Conservation (phyloP, 2,797 vertebrate genomes). For the Gambelia wislizenii region DNA sequence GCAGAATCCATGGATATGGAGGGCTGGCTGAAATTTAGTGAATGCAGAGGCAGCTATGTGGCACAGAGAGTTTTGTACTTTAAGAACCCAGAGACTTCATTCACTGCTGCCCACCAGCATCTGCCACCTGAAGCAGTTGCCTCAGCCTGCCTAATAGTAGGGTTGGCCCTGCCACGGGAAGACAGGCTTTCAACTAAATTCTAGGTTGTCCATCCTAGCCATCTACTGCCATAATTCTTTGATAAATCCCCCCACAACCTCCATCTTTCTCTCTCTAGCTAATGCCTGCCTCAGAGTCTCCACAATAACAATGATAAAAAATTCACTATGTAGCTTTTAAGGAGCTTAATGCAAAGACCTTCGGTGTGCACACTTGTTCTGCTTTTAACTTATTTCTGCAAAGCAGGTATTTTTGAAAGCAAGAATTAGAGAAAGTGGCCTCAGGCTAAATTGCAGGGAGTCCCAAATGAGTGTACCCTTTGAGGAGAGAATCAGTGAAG, state of each 20-base stretch:
- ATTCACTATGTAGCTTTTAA: constrained; percentile 66
- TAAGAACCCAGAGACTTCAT: no score
- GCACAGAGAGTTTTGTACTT: not conserved
- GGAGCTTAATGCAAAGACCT: constrained; percentile 69
- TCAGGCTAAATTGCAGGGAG: constrained; percentile 79
- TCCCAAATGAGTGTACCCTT: constrained; percentile 82
- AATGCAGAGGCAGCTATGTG: not conserved
- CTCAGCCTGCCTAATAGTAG: not conserved
- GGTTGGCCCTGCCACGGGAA: not conserved
- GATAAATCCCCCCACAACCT: not conserved
- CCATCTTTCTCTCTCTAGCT: constrained; percentile 9
- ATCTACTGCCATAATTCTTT: not conserved
- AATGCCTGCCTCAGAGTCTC: constrained; percentile 50
- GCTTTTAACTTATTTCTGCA: constrained; percentile 81
- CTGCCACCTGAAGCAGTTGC: not conserved
- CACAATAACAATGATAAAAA: constrained; percentile 48
- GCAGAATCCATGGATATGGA: no score
- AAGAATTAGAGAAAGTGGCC: constrained; percentile 80
- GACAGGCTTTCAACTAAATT: not conserved
- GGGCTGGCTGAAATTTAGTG: no score
- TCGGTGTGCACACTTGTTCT: constrained; percentile 69
- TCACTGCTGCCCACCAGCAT: no score
- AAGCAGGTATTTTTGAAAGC: constrained; percentile 81
- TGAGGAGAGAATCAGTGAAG: constrained; percentile 81
- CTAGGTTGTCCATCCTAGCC: not conserved